These are phyloP conservation scores for Lithobates sylvaticus DNA, from an alignment of 2,797 vertebrate genomes.

Conservation along the genomic window DNA sequence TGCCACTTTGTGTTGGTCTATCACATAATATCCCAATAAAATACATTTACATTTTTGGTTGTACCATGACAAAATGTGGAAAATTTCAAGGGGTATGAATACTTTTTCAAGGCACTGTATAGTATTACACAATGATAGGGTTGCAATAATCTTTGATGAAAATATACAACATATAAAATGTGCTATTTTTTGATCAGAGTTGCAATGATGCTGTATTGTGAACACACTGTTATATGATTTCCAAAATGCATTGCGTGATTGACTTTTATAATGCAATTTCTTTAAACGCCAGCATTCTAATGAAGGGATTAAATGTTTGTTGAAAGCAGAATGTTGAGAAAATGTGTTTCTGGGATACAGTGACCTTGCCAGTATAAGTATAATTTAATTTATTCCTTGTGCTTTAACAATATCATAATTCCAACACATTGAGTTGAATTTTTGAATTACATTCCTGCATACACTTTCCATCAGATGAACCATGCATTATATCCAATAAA, in stretches of 20 bases:
- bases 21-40: no score
- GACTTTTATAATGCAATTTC: background rate
- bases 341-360: background rate
- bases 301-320: background rate
- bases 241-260: background rate
- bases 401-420: background rate
- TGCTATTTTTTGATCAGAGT: no score
- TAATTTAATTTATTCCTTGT: background rate
- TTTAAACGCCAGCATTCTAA: background rate
- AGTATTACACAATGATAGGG: no score
- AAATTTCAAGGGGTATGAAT: no score
- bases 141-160: no score
- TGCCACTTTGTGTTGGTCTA: no score
- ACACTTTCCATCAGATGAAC: background rate
- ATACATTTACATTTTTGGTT: no score
- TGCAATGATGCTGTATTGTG: no score
- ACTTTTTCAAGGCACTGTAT: no score
- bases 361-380: background rate
- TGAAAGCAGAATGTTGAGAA: background rate
- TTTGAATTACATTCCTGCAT: background rate
- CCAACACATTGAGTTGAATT: background rate
- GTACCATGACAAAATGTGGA: no score
- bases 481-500: background rate
- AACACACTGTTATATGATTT: background rate
- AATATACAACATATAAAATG: no score